Base-by-base conservation (phyloP, 2,888 invertebrate species). In the Pegoplata infirma region DNA sequence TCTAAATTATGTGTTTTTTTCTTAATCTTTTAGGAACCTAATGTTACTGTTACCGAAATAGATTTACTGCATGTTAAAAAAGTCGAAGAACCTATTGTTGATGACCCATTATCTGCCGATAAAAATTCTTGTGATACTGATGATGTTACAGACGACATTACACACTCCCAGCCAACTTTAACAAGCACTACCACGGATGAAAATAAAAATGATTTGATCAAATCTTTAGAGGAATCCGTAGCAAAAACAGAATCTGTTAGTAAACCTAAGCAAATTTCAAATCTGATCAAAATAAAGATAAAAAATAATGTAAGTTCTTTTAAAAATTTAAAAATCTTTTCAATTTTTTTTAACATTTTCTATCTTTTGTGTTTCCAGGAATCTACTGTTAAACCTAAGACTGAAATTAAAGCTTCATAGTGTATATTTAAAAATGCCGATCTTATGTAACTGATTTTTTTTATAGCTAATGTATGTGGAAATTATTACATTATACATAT, bases 11-110 rank as follows among this genome's bases (percentile, higher is more conserved):
- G n/a, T n/a, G n/a, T n/a, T n/a, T n/a, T 7, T 14, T 25, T 32
- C 7, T 59, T 0, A 36, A 40, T 17, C 3, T 19, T 25, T 61
- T 53, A 88, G 88, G 88, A 88, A 82, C 88, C 88, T 0, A 84
- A 86, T 76, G 85, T 86, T 2, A 82, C 84, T 3, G 80, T 88
- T 14, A 88, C 88, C n/a, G 88, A 88, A 80, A 88, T 88, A 28
- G 88, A 88, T 64, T 84, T 88, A 83, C 76, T 88, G 71, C 88
- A 88, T 71, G 84, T 86, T 46, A 87, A 83, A 46, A 87, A 86
- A 72, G 85, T 85, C 21, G 88, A 88, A 21, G 75, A 84, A 10
- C 32, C 61, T 7, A 5, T 69, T n/a, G 56, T 28, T 25, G 68
- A 67, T 51, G 66, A 64, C 17, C 49, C 36, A 1, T 25, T 56